A percentile compares a stretch with the other conserved stretches of the same genome.
phyloP scores from a whole-genome alignment of 2,113 vertebrate species.

The Scomber scombrus region DNA sequence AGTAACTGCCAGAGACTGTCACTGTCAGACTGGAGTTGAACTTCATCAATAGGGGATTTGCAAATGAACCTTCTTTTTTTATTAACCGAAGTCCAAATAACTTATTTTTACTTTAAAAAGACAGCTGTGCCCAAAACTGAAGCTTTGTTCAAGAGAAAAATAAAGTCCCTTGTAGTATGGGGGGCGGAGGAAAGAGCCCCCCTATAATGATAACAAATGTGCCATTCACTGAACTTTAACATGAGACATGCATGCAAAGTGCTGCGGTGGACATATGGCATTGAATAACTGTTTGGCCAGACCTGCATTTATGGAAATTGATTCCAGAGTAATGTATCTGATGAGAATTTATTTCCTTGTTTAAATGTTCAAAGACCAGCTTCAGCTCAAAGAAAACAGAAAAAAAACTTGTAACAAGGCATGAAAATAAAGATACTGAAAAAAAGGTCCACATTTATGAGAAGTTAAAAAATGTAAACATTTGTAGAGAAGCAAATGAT shows the following conservation, averaged over 20 bases:
- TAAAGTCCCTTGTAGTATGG: background rate
- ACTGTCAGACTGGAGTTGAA: background rate
- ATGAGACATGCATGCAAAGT: constrained; percentile 44
- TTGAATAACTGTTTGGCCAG: constrained; percentile 25
- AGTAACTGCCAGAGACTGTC: background rate
- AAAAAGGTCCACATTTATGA: no score
- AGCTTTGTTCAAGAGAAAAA: constrained; percentile 5
- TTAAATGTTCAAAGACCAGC: background rate
- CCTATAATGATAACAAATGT: constrained; percentile 24
- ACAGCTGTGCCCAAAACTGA: background rate
- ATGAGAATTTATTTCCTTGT: background rate
- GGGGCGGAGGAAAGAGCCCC: background rate
- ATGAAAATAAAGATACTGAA: background rate
- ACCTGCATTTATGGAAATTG: constrained; percentile 18
- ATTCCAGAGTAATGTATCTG: background rate
- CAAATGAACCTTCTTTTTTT: background rate
- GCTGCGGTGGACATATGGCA: background rate
- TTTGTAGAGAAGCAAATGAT: background rate
- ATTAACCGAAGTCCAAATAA: background rate
- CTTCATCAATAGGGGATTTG: background rate
- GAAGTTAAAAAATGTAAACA: no score
- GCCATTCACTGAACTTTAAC: constrained; percentile 15
- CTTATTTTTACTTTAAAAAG: background rate
- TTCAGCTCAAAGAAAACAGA: background rate
- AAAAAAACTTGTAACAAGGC: background rate